Conservation (phyloP, 1,140 invertebrate species). For the Drosophila bifasciata region DNA sequence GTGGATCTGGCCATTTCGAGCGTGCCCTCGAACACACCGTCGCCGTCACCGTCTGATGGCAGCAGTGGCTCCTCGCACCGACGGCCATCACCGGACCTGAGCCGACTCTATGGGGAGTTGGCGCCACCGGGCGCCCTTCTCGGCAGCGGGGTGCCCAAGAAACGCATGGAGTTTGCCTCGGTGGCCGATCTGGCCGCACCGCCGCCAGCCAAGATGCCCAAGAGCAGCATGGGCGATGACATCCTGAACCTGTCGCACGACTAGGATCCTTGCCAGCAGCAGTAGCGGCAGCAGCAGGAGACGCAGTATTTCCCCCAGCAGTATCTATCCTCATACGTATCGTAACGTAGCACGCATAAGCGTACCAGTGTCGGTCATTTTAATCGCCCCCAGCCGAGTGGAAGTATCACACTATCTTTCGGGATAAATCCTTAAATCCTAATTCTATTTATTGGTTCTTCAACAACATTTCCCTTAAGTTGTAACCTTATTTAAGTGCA, state of each 20-base stretch:
- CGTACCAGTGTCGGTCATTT: conserved; percentile 46
- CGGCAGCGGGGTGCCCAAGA: conserved; percentile 69
- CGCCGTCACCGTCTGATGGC: conserved; percentile 74
- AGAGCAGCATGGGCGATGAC: conserved; percentile 88
- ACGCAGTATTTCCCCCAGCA: conserved; percentile 59
- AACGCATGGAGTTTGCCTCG: conserved; percentile 83
- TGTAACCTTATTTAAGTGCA: conserved; percentile 18
- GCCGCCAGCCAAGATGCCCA: conserved; percentile 81
- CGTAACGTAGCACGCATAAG: conserved; percentile 40
- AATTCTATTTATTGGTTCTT: conserved; percentile 1
- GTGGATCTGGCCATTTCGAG: conserved; percentile 84
- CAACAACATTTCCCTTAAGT: too few species aligned
- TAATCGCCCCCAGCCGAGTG: conserved; percentile 39
- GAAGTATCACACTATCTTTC: conserved; percentile 27
- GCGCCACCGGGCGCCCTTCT: conserved; percentile 60
- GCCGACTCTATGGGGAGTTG: conserved; percentile 74
- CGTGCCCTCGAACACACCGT: conserved; percentile 81
- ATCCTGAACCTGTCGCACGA: conserved; percentile 75
- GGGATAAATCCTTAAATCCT: conserved; percentile 18
- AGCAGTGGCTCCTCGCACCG: conserved; percentile 72
- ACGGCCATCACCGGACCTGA: conserved; percentile 74
- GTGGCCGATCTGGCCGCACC: conserved; percentile 83
- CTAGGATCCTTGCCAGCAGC: conserved; percentile 47
- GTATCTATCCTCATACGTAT: conserved; percentile 52
- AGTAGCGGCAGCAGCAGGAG: conserved; percentile 16